Evolutionary conservation across 2,888 invertebrate species (phyloP).

Genomic region (Pasiphila rectangulata): DNA sequence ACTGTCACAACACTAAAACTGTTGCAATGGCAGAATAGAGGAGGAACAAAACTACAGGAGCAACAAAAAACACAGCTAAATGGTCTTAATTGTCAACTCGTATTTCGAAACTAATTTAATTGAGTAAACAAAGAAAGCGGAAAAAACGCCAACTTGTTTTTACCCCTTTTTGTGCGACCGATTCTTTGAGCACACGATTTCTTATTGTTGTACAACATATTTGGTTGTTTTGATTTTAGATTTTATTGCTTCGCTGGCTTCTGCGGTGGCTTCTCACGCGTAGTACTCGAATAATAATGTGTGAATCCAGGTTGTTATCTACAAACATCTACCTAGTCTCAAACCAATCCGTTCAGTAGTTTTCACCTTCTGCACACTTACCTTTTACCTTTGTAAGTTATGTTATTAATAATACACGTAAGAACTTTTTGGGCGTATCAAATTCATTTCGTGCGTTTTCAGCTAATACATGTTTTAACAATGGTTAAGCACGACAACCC

Average conservation of each 20-base stretch:
- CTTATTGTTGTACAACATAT: slow-evolving; percentile 26
- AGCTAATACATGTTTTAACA: too few relatives aligned
- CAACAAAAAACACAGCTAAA: slow-evolving; percentile 20
- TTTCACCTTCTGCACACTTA: too few relatives aligned
- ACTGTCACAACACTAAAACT: slow-evolving; percentile 16
- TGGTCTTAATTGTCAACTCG: slow-evolving; percentile 31
- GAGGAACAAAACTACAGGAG: slow-evolving; percentile 1
- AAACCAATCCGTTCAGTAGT: too few relatives aligned
- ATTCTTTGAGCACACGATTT: slow-evolving; percentile 36
- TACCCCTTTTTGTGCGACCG: slow-evolving; percentile 38
- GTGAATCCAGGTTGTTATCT: too few relatives aligned
- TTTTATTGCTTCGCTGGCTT: slow-evolving; percentile 13
- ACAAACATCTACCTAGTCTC: too few relatives aligned
- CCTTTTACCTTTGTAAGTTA: too few relatives aligned
- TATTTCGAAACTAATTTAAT: slow-evolving; percentile 43
- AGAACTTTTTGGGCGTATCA: too few relatives aligned
- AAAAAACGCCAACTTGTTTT: slow-evolving; percentile 31
- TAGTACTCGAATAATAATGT: too few relatives aligned
- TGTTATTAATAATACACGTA: too few relatives aligned
- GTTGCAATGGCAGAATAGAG: slow-evolving; percentile 14
- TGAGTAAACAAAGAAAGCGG: slow-evolving; percentile 36
- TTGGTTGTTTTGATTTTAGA: slow-evolving; percentile 8
- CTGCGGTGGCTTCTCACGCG: too few relatives aligned
- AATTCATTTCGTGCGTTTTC: too few relatives aligned
- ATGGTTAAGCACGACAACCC: too few relatives aligned